Evolutionary conservation across 2,888 invertebrate genomes (phyloP).

Genomic region (Coelogynopora nodosa): DNA sequence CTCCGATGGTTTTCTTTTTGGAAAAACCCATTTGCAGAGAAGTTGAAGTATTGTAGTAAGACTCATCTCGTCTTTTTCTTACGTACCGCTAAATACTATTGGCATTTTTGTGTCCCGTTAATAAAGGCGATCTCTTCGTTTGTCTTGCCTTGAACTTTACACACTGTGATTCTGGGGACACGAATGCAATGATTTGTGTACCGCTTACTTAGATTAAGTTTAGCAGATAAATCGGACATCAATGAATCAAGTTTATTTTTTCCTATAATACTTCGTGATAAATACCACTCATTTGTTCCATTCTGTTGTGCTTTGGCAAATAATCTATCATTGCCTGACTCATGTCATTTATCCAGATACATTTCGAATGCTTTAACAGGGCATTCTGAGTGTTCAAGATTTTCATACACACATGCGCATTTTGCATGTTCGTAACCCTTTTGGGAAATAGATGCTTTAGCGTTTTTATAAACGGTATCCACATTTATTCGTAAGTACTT

Average conservation of each 20-base stretch:
- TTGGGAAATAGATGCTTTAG: too few species aligned
- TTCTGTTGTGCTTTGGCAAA: neutral
- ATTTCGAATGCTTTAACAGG: neutral
- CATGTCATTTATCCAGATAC: neutral
- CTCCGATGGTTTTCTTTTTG: neutral
- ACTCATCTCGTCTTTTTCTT: neutral
- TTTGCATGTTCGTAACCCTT: too few species aligned
- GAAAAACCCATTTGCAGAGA: neutral
- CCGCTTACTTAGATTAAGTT: conserved; percentile 14
- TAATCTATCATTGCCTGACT: neutral
- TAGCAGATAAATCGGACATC: conserved; percentile 1
- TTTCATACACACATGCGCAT: too few species aligned
- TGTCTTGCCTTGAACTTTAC: neutral
- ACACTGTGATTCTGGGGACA: conserved; percentile 4
- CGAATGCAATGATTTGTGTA: neutral
- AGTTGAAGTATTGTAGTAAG: neutral
- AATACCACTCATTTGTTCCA: neutral
- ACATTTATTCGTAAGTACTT: neutral
- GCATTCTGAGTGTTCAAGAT: neutral
- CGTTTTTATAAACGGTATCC: neutral
- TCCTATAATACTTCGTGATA: neutral
- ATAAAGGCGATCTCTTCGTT: neutral
- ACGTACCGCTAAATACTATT: neutral
- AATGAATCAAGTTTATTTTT: neutral
- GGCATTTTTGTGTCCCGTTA: neutral